These are phyloP conservation scores for Elegia similella DNA, from an alignment of 2,888 invertebrate species.

Conservation along the genomic window DNA sequence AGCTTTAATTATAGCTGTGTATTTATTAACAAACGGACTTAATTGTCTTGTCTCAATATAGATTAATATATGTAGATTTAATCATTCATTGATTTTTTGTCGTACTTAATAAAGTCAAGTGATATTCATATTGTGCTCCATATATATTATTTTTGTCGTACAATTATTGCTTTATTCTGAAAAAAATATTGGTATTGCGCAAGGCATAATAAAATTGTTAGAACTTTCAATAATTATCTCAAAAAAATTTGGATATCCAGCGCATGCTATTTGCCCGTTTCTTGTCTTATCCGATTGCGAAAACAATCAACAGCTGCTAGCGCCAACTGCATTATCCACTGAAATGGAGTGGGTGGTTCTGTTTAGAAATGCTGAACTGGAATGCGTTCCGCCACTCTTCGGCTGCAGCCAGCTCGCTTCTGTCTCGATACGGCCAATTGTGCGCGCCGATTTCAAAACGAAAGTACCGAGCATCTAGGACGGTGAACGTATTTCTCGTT, in stretches of 20 bases:
- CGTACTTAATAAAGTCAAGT: too few species aligned
- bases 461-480: conserved; percentile 81
- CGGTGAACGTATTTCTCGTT: conserved; percentile 79
- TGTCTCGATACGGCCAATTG: conserved; percentile 79
- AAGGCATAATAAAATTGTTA: too few species aligned
- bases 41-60: background rate
- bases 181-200: too few species aligned
- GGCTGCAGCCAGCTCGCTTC: conserved; percentile 58
- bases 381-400: conserved; percentile 59
- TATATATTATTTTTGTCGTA: too few species aligned
- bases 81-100: too few species aligned
- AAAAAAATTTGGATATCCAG: too few species aligned
- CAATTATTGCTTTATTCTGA: too few species aligned
- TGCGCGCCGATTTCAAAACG: conserved; percentile 81
- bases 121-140: too few species aligned
- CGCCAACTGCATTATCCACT: conserved; percentile 6
- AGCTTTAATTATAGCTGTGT: background rate
- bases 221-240: too few species aligned
- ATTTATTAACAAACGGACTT: background rate
- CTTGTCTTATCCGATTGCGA: background rate
- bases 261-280: too few species aligned
- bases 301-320: background rate
- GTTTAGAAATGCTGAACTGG: conserved; percentile 46
- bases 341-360: conserved; percentile 22
- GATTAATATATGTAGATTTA: background rate